Evolutionary conservation across 2,888 invertebrate genomes (phyloP).

Genomic region (Scaptomyza reducta): DNA sequence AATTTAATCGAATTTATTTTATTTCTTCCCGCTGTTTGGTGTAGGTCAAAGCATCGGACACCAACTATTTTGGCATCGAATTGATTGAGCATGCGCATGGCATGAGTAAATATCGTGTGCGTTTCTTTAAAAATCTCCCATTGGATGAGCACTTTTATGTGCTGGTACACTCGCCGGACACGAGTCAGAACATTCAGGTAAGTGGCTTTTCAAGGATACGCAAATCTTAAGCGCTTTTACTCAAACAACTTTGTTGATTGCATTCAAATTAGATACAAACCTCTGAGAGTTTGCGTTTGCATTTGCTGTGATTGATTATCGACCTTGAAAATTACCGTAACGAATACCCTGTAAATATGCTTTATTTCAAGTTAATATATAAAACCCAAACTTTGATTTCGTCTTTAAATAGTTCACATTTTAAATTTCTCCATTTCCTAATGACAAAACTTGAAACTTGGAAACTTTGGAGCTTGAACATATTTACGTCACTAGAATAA

Average conservation of each 20-base stretch:
- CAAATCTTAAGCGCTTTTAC: not conserved
- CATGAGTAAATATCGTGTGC: slow-evolving; percentile 81
- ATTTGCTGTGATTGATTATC: not conserved
- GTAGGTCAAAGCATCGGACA: slow-evolving; percentile 83
- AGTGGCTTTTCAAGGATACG: slow-evolving; percentile 36
- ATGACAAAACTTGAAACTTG: too few species aligned
- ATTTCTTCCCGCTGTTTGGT: slow-evolving; percentile 23
- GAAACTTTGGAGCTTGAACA: too few species aligned
- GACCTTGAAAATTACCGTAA: not conserved
- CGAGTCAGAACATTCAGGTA: slow-evolving; percentile 83
- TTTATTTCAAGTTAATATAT: not conserved
- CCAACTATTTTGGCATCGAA: slow-evolving; percentile 76
- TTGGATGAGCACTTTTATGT: slow-evolving; percentile 81
- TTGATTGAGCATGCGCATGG: slow-evolving; percentile 81
- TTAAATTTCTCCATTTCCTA: too few species aligned
- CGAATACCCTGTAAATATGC: not conserved
- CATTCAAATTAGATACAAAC: not conserved
- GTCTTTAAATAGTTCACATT: too few species aligned
- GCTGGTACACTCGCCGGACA: slow-evolving; percentile 82
- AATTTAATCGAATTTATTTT: slow-evolving; percentile 26
- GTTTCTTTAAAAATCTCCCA: slow-evolving; percentile 76
- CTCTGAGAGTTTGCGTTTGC: not conserved
- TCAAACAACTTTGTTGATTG: not conserved
- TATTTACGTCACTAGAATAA: too few species aligned
- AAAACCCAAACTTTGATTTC: too few species aligned